Evolutionary conservation across 2,797 vertebrate species (phyloP).

Genomic region (Anguilla marmorata): DNA sequence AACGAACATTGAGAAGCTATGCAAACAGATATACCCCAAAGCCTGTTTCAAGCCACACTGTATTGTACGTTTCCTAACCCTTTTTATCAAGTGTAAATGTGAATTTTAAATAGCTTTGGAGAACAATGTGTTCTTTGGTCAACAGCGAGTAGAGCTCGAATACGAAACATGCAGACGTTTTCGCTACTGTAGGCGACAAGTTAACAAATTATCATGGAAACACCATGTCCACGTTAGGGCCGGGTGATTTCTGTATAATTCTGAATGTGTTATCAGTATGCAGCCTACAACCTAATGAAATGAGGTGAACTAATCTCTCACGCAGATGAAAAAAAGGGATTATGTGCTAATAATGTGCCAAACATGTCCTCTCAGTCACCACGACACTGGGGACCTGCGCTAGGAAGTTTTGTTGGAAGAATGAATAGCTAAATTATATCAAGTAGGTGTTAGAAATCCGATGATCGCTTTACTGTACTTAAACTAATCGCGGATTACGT

Average conservation of each 20-base stretch:
- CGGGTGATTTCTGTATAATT: constrained; percentile 45
- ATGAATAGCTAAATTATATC: constrained; percentile 37
- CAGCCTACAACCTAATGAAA: constrained; percentile 58
- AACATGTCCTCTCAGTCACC: constrained; percentile 32
- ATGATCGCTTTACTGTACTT: constrained; percentile 48
- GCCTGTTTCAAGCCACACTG: not conserved
- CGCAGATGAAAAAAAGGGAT: constrained; percentile 60
- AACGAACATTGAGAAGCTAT: not conserved
- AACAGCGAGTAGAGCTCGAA: not conserved
- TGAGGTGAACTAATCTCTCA: constrained; percentile 73
- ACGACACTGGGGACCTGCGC: constrained; percentile 32
- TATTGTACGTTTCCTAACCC: not conserved
- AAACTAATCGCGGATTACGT: constrained; percentile 32
- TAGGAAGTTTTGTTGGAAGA: constrained; percentile 53
- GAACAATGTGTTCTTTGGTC: not conserved
- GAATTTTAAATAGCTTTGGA: not conserved
- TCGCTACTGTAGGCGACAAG: not conserved
- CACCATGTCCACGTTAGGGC: constrained; percentile 24
- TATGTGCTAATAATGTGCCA: constrained; percentile 36
- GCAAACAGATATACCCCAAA: not conserved
- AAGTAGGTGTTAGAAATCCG: constrained; percentile 34
- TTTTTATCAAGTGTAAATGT: not conserved
- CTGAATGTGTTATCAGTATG: constrained; percentile 69
- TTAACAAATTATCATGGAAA: not conserved
- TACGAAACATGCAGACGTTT: not conserved